A percentile compares a stretch with the other conserved stretches of the same genome.
These are phyloP conservation scores for Chrysoperla carnea DNA, from an alignment of 1,140 invertebrate species.

Conservation along the genomic window DNA sequence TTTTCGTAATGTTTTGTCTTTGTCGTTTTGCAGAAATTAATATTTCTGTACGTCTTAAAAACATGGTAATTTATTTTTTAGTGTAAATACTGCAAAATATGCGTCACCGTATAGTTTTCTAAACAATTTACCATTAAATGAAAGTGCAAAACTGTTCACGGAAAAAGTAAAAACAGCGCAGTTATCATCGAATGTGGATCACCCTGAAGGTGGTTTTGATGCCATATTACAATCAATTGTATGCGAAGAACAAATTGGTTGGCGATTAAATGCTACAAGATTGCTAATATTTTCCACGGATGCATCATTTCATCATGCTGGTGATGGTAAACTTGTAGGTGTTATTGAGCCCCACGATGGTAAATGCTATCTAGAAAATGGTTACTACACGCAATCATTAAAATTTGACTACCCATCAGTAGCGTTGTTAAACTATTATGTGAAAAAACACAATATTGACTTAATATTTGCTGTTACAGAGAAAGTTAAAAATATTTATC, in stretches of 20 bases:
- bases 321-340: slow-evolving; percentile 62
- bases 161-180: slow-evolving; percentile 52
- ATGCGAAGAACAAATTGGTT: slow-evolving; percentile 72
- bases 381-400: slow-evolving; percentile 56
- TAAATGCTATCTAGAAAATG: slow-evolving; percentile 56
- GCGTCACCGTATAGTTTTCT: slow-evolving; percentile 46
- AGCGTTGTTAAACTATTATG: slow-evolving; percentile 60
- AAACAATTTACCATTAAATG: slow-evolving; percentile 45
- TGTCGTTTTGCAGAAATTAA: no score
- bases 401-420: slow-evolving; percentile 94
- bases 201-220: slow-evolving; percentile 97
- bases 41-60: no score
- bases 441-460: slow-evolving; percentile 88
- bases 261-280: slow-evolving; percentile 77
- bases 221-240: slow-evolving; percentile 98
- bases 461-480: slow-evolving; percentile 86
- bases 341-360: slow-evolving; percentile 91
- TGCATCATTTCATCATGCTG: slow-evolving; percentile 95
- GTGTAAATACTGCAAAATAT: no score
- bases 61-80: no score
- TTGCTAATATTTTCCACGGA: slow-evolving; percentile 95
- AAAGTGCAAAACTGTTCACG: slow-evolving; percentile 34
- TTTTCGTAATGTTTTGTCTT: no score
- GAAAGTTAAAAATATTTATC: no score
- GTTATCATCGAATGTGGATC: slow-evolving; percentile 94